phyloP scores from a whole-genome alignment of 2,113 vertebrate genomes.

The Anolis carolinensis region DNA sequence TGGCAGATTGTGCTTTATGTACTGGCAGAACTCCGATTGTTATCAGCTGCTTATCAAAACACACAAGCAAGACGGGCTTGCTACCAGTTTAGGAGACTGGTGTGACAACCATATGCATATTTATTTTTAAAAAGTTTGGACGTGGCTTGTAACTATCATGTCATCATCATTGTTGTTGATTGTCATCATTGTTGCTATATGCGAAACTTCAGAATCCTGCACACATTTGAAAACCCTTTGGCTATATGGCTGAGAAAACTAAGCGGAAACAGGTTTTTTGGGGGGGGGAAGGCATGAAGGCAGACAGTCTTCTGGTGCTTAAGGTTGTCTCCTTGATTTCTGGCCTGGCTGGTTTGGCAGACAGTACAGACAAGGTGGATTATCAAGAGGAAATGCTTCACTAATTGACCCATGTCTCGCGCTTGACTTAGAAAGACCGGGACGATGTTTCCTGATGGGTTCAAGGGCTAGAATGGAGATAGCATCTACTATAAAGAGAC shows the following conservation, averaged over 20 bases:
- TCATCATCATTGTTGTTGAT: too few relatives aligned
- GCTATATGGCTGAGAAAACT: conserved; percentile 51
- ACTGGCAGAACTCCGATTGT: conserved; percentile 55
- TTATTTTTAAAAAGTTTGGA: not conserved
- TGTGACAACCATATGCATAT: conserved; percentile 61
- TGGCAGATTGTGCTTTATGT: conserved; percentile 61
- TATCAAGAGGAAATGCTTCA: conserved; percentile 71
- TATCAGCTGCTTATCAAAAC: conserved; percentile 69
- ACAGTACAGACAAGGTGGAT: conserved; percentile 60
- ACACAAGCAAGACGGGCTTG: conserved; percentile 55
- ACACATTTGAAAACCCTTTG: conserved; percentile 32
- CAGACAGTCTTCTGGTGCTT: conserved; percentile 71
- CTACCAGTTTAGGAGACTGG: conserved; percentile 61
- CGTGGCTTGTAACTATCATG: not conserved
- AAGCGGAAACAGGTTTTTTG: conserved; percentile 43
- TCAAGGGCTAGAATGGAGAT: conserved; percentile 44
- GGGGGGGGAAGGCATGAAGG: conserved; percentile 7
- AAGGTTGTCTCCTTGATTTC: conserved; percentile 64
- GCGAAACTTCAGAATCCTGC: conserved; percentile 10
- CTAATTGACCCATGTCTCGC: conserved; percentile 67
- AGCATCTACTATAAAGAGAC: conserved; percentile 13
- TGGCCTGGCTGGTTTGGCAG: conserved; percentile 60
- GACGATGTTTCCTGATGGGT: conserved; percentile 38
- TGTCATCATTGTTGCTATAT: not conserved
- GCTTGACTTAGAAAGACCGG: conserved; percentile 54